phyloP scores from a whole-genome alignment of 2,797 vertebrate species.

The Spondyliosoma cantharus region DNA sequence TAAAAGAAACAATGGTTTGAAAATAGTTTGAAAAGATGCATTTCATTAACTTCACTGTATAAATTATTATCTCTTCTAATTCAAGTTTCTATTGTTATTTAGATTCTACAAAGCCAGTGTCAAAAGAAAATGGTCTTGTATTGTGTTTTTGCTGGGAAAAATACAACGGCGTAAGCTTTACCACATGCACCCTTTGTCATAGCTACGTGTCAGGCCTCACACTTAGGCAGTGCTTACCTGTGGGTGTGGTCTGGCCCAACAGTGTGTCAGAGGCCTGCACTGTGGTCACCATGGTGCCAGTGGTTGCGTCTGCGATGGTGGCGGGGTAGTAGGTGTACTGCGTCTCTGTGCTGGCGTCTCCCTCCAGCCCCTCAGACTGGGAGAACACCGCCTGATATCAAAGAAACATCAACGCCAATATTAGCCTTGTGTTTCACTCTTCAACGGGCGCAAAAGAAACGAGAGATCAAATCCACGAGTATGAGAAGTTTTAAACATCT shows the following conservation, averaged over 20 bases:
- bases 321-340: slow-evolving; percentile 95
- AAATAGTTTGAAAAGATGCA: background rate
- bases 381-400: slow-evolving; percentile 82
- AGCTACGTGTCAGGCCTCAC: background rate
- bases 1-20: background rate
- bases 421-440: background rate
- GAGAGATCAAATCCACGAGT: background rate
- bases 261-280: slow-evolving; percentile 91
- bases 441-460: background rate
- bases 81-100: background rate
- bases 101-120: background rate
- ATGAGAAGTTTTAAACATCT: no score
- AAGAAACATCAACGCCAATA: background rate
- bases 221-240: slow-evolving; percentile 73
- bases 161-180: background rate
- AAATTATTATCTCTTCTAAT: background rate
- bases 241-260: slow-evolving; percentile 88
- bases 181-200: background rate
- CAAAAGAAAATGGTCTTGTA: background rate
- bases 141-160: background rate
- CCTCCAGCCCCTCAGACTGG: slow-evolving; percentile 83
- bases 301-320: slow-evolving; percentile 83
- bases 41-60: background rate
- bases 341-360: slow-evolving; percentile 84
- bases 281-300: slow-evolving; percentile 88